phyloP scores from a whole-genome alignment of 2,113 vertebrate species.

The Poeciliopsis prolifica region DNA sequence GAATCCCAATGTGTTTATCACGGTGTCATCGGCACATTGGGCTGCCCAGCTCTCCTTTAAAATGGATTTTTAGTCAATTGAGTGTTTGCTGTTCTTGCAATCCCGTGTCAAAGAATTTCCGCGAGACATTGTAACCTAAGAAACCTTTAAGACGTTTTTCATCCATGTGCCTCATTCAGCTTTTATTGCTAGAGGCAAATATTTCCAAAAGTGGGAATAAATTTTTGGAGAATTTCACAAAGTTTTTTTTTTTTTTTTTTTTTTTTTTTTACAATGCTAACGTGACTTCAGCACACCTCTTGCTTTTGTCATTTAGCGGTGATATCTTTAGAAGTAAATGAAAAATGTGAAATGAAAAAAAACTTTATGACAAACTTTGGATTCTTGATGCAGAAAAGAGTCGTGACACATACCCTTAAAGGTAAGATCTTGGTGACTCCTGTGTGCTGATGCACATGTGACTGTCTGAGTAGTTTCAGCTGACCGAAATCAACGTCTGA shows the following conservation, averaged over 20 bases:
- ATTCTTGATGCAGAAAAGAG: not conserved
- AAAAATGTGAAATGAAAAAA: no score
- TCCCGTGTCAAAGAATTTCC: not conserved
- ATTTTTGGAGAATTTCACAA: not conserved
- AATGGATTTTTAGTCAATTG: not conserved
- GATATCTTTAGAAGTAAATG: no score
- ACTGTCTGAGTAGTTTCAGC: not conserved
- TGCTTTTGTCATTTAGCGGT: no score
- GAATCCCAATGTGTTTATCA: conserved; percentile 6
- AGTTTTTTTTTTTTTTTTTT: not conserved
- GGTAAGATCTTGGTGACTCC: not conserved
- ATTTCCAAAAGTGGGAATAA: not conserved
- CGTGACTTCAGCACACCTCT: not conserved
- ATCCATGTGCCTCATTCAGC: not conserved
- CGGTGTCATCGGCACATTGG: not conserved
- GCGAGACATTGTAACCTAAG: not conserved
- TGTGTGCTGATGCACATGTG: not conserved
- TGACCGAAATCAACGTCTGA: not conserved
- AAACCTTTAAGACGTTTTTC: not conserved
- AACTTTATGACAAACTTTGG: no score
- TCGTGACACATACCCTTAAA: not conserved
- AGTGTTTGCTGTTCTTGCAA: not conserved
- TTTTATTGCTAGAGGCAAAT: not conserved
- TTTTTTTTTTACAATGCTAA: not conserved
- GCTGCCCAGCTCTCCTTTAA: not conserved